Evolutionary conservation across 2,113 vertebrate species (phyloP).

Genomic region (Thalassoma bifasciatum): DNA sequence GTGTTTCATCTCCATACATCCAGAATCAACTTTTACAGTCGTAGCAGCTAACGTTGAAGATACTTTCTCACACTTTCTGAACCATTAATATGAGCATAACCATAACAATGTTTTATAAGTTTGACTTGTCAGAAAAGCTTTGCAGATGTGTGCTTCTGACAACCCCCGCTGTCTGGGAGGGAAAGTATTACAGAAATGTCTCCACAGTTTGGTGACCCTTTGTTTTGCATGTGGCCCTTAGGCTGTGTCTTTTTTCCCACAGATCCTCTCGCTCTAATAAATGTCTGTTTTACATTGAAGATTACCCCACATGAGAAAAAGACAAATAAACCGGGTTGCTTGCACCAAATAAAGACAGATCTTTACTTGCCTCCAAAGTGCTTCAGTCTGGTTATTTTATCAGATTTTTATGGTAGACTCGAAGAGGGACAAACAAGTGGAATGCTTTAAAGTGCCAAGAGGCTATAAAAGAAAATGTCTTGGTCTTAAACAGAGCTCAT

Average conservation of each 20-base stretch:
- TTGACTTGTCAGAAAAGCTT: conserved; percentile 73
- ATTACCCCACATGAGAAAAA: conserved; percentile 24
- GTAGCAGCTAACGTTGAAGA: conserved; percentile 35
- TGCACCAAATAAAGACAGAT: conserved; percentile 50
- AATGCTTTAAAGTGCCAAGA: conserved; percentile 60
- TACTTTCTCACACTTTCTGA: conserved; percentile 72
- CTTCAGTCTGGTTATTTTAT: conserved; percentile 66
- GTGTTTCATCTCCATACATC: not conserved
- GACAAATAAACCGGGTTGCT: conserved; percentile 14
- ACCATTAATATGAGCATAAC: conserved; percentile 61
- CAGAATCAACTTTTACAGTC: not conserved
- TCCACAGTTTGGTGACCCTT: conserved; percentile 61
- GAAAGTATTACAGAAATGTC: conserved; percentile 53
- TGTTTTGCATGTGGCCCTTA: conserved; percentile 54
- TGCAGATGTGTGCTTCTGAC: conserved; percentile 60
- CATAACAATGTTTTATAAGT: conserved; percentile 72
- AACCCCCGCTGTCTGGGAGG: conserved; percentile 49
- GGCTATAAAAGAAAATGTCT: conserved; percentile 57
- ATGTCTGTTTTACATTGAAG: conserved; percentile 69
- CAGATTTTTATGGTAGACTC: conserved; percentile 46
- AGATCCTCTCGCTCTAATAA: conserved; percentile 60
- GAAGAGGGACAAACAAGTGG: conserved; percentile 52
- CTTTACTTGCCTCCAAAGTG: conserved; percentile 50
- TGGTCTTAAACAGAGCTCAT: conserved; percentile 46
- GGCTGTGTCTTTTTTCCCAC: conserved; percentile 52